These are phyloP conservation scores for Lagopus muta DNA, from an alignment of 2,113 vertebrate genomes.

Conservation along the genomic window DNA sequence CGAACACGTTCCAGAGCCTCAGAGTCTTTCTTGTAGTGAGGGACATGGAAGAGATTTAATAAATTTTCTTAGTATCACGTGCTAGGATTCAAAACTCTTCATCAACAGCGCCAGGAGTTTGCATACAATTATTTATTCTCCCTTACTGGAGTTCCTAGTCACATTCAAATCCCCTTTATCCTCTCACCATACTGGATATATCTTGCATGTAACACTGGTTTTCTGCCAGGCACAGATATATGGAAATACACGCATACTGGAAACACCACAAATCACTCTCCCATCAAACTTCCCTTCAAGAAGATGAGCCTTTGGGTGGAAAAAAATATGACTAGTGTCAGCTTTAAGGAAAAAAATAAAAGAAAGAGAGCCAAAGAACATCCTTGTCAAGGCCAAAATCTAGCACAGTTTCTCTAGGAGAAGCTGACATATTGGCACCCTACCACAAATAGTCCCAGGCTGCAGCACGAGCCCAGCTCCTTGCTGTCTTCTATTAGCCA, in stretches of 20 bases:
- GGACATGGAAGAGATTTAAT: background rate
- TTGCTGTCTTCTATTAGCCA: background rate
- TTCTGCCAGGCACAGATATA: background rate
- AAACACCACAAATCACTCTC: background rate
- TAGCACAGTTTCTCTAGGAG: background rate
- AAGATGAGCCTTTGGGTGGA: background rate
- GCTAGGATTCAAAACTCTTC: background rate
- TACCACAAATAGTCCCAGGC: background rate
- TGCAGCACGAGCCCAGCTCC: background rate
- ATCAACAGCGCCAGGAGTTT: background rate
- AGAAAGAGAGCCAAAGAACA: background rate
- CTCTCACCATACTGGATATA: background rate
- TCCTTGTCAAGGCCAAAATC: background rate
- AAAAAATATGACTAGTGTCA: background rate
- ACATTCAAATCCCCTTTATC: background rate
- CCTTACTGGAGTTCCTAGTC: background rate
- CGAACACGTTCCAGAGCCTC: no score
- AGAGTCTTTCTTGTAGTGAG: no score
- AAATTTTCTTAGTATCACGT: background rate
- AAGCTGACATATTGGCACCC: background rate
- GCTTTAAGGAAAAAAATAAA: background rate
- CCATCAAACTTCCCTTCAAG: background rate
- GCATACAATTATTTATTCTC: background rate
- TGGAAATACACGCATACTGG: background rate
- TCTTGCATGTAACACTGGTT: background rate